These are phyloP conservation scores for Chrysomallon squamiferum DNA, from an alignment of 1,140 invertebrate species.

Conservation along the genomic window DNA sequence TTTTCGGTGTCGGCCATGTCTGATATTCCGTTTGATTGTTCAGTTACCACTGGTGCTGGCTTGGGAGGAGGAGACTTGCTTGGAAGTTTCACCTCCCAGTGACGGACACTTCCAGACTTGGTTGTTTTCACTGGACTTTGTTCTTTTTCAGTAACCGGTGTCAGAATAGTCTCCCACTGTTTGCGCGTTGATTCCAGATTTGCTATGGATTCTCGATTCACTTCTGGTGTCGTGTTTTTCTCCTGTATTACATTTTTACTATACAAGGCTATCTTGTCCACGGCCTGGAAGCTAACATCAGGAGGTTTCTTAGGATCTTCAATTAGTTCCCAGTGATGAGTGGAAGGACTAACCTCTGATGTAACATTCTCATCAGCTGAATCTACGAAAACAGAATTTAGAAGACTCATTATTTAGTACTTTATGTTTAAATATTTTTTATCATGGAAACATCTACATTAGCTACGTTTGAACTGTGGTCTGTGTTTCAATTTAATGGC, in stretches of 20 bases:
- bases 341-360: too few relatives aligned
- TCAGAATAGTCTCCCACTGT: constrained; percentile 52
- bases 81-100: constrained; percentile 52
- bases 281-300: constrained; percentile 37
- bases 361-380: too few relatives aligned
- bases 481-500: too few relatives aligned
- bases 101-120: constrained; percentile 19
- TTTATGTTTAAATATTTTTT: too few relatives aligned
- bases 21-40: constrained; percentile 6
- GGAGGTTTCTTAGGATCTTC: constrained; percentile 8
- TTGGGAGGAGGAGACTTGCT: constrained; percentile 12
- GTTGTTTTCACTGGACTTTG: constrained; percentile 14
- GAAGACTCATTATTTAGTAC: too few relatives aligned
- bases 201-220: constrained; percentile 53
- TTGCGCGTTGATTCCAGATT: constrained; percentile 41
- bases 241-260: constrained; percentile 54
- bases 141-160: constrained; percentile 7
- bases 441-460: too few relatives aligned
- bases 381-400: too few relatives aligned
- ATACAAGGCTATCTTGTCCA: constrained; percentile 44
- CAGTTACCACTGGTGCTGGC: background rate
- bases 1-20: constrained; percentile 42
- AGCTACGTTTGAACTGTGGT: too few relatives aligned
- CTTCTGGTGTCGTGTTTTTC: constrained; percentile 44
- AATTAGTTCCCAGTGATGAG: background rate